phyloP scores from a whole-genome alignment of 2,888 invertebrate species.

The Panopea generosa region DNA sequence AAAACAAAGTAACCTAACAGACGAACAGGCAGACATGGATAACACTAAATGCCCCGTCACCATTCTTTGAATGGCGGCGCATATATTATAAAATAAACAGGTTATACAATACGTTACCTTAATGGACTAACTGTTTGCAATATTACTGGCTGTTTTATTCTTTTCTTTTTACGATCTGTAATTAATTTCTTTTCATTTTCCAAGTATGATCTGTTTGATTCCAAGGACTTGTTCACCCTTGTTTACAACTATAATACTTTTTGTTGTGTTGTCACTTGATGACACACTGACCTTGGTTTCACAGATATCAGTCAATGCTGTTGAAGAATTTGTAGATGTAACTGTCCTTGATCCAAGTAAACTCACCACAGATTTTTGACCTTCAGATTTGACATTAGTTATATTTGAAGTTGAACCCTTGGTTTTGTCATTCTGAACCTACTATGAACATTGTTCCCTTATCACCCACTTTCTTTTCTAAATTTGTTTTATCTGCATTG shows the following conservation, averaged over 20 bases:
- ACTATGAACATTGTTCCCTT: constrained; percentile 44
- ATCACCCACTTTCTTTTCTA: neutral
- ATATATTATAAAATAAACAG: too few species aligned
- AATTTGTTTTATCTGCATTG: neutral
- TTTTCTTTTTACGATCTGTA: constrained; percentile 54
- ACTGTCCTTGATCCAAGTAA: constrained; percentile 29
- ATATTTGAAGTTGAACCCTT: neutral
- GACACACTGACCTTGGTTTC: constrained; percentile 48
- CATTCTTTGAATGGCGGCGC: too few species aligned
- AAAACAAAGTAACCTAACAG: too few species aligned
- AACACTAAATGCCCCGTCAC: too few species aligned
- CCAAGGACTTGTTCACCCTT: constrained; percentile 11
- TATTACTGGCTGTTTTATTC: constrained; percentile 9
- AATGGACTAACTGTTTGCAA: constrained; percentile 43
- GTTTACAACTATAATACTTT: constrained; percentile 47
- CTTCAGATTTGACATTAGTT: constrained; percentile 5
- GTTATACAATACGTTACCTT: constrained; percentile 28
- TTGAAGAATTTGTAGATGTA: neutral
- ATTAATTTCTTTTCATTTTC: constrained; percentile 48
- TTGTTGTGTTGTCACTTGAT: constrained; percentile 35
- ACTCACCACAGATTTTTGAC: constrained; percentile 42
- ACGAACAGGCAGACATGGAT: too few species aligned
- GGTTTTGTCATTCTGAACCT: constrained; percentile 41
- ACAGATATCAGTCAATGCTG: neutral
- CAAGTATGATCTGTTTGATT: neutral